Base-by-base conservation (phyloP, 2,113 vertebrate genomes). In the Hassar affinis region DNA sequence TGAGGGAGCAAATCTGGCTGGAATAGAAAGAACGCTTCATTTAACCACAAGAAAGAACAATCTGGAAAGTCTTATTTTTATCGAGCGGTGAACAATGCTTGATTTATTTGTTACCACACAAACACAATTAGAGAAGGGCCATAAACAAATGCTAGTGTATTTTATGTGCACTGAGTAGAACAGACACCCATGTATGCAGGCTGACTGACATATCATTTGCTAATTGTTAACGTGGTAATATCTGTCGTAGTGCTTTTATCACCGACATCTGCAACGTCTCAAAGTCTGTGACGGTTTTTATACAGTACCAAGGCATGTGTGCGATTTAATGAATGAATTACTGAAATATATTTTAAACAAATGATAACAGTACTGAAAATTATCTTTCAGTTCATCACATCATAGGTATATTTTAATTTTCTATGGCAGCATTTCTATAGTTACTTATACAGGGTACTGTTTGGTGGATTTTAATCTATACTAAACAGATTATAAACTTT, bases 41-140 rank as follows among this genome's bases (percentile, higher is more conserved):
- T 78, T 51, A 77, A 85, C 84, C 49, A 86, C 83, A 85, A 85
- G 75, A 85, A 89, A 88, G 87, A 88, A 79, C 49, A 68, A 82
- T 83, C 83, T 87, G 81, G 88, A 80, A 88, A 30, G 79, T 56
- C 54, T 84, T 85, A 4, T 30, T 83, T 89, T 87, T 81, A 85
- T 85, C 78, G 75, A 52, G 38, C 25, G 11, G 33, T 10, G 47
- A 79, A 80, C 85, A 83, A 80, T 61, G 25, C 42, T 62, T 85
- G 82, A 79, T 88, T 81, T 84, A 83, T 72, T 61, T 59, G 64
- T 68, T 77, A 71, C 33, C 82, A 66, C 72, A 25, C n/a, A 85
- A n/a, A n/a, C 38, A 85, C 47, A 52, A 74, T 78, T 68, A 54
- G 27, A 79, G 38, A 35, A 84, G 35, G n/a, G 72, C 17, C 77